A percentile compares a stretch with the other conserved stretches of the same genome.
Evolutionary conservation across 2,888 invertebrate genomes (phyloP).

Genomic region (Zygaena filipendulae): DNA sequence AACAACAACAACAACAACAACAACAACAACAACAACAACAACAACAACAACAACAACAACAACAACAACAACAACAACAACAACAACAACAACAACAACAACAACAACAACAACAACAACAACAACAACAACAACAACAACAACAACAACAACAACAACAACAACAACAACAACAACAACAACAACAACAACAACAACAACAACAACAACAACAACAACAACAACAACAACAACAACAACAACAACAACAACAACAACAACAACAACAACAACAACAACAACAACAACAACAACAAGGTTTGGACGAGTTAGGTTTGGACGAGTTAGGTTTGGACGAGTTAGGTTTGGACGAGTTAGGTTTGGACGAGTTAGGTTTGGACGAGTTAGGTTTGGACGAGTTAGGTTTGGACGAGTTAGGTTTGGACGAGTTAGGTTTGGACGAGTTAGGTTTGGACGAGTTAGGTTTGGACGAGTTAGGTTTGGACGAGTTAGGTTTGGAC

Average conservation of each 20-base stretch:
- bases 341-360: constrained; percentile 13
- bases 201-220: no score
- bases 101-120: no score
- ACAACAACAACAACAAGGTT: constrained; percentile 8
- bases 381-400: constrained; percentile 8
- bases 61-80: no score
- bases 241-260: constrained; percentile 7
- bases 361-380: constrained; percentile 9
- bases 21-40: no score
- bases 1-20: no score
- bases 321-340: constrained; percentile 18
- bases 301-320: constrained; percentile 16
- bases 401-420: constrained; percentile 8
- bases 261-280: constrained; percentile 3
- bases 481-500: constrained; percentile 7
- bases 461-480: no score
- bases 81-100: no score
- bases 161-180: no score
- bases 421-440: constrained; percentile 11
- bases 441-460: constrained; percentile 11
- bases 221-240: constrained; percentile 5
- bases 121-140: no score
- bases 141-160: no score
- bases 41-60: no score
- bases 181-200: no score